Evolutionary conservation across 1,140 invertebrate genomes (phyloP), one percentile per base, ranked within the genome.

Genomic region (Chironomus striatipennis): DNA sequence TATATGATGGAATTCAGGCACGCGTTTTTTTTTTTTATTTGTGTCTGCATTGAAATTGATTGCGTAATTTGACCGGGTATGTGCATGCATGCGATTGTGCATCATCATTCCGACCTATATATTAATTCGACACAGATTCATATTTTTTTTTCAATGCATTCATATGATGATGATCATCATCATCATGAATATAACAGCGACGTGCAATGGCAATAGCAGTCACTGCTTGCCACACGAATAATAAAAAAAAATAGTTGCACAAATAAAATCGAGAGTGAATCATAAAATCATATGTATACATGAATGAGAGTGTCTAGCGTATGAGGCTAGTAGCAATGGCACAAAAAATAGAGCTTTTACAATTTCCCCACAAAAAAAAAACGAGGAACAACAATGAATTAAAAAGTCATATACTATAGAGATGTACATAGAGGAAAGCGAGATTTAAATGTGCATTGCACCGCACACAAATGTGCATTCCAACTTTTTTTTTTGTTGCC

Each of bases 401-500:
- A 70, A 70, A 70, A 70, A 70, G 65, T 70, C 65, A 70, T 70
- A 18, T 70, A 70, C 18, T 34, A 34, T 34, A 34, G 24, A n/a
- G n/a, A 70, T 70, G 65, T 21, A 18, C 65, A 70, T 21, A 70
- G 47, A n/a, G n/a, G 47, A 57, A n/a, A 57, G 47, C 47, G 47
- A 57, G 47, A 57, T 57, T 57, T 57, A 57, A 57, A 57, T 57
- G 8, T 47, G 43, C 43, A 47, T 10, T 57, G 47, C 47, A 57
- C 12, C 15, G 43, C 47, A 57, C 12, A 57, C 47, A 57, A n/a
- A n/a, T 57, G 47, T 57, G 47, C 47, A 57, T 57, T 57, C 12
- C 47, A 12, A 57, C 8, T 10, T 57, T 57, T 34, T 34, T 34
- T 34, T 34, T 34, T 34, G 24, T 34, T 34, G 24, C 5, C 5